A percentile compares a stretch with the other conserved stretches of the same genome.
phyloP scores from a whole-genome alignment of 2,797 vertebrate species.

The Brachyalestes nurse region DNA sequence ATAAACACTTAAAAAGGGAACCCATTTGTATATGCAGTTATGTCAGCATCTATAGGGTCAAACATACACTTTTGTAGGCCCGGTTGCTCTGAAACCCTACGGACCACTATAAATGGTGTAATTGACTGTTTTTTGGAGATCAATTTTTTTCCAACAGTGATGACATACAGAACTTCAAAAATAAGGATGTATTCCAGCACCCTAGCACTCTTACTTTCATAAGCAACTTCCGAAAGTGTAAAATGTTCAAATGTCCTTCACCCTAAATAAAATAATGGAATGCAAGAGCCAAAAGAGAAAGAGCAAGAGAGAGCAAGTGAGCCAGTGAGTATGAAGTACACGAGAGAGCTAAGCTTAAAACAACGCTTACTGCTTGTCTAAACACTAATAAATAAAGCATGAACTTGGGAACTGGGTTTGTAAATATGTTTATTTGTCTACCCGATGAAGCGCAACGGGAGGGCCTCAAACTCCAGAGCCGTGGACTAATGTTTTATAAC shows the following conservation, averaged over 20 bases:
- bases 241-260: neutral
- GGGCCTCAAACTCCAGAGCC: neutral
- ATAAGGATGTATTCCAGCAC: no score
- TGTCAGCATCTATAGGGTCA: no score
- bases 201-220: neutral
- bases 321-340: neutral
- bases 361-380: neutral
- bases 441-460: neutral
- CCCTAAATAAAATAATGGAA: neutral
- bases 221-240: neutral
- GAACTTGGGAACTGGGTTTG: neutral
- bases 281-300: neutral
- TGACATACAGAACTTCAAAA: no score
- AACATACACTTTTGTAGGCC: no score
- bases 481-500: neutral
- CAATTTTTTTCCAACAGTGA: no score
- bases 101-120: no score
- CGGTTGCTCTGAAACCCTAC: no score
- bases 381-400: slow-evolving; percentile 9
- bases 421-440: neutral
- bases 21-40: no score
- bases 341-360: slow-evolving; percentile 7
- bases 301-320: neutral
- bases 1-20: no score
- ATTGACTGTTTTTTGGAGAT: no score